Base-by-base conservation (phyloP, 2,797 vertebrate genomes). In the Botia kubotai region DNA sequence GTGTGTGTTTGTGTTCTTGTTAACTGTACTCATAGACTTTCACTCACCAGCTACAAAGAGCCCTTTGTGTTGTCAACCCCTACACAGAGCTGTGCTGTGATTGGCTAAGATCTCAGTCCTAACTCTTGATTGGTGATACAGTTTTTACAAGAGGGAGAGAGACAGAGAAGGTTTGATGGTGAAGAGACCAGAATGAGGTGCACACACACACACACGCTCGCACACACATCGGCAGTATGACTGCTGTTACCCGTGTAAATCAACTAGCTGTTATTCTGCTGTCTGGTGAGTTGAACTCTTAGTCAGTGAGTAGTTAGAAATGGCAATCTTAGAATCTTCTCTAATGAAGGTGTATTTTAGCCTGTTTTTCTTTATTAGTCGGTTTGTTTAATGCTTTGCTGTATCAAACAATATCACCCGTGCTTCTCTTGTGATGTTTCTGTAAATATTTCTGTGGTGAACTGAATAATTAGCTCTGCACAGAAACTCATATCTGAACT, bases 201-300 rank as follows among this genome's bases (percentile, higher is more conserved):
- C 50, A 46, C 1, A 21, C 29, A 71, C 19, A 14, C 72, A 14
- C 76, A 74, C 50, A 55, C 13, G 19, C 63, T 29, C 36, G 12
- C 29, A 57, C 46, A 43, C 50, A 8, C 33, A 55, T 58, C 71
- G 65, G 6, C 77, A 78, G 43, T 46, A 84, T 86, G 85, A 52
- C 66, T 46, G 12, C 58, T 6, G 52, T 39, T 68, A 23, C 66
- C 10, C 70, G 36, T 55, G 21, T 74, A 53, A 76, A 66, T 52
- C 60, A 81, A 26, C 19, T 82, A 16, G 63, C 77, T 17, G 11
- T 76, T 53, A 69, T 86, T 5, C 67, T 86, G n/a, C 76, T 84
- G n/a, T 52, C 55, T 10, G 85, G 85, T 86, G 79, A 84, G 85
- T 84, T 79, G 43, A 4, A 69, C 4, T 43, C 14, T 36, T 65